These are phyloP conservation scores for Meta bourneti DNA, from an alignment of 2,888 invertebrate species.

Conservation along the genomic window DNA sequence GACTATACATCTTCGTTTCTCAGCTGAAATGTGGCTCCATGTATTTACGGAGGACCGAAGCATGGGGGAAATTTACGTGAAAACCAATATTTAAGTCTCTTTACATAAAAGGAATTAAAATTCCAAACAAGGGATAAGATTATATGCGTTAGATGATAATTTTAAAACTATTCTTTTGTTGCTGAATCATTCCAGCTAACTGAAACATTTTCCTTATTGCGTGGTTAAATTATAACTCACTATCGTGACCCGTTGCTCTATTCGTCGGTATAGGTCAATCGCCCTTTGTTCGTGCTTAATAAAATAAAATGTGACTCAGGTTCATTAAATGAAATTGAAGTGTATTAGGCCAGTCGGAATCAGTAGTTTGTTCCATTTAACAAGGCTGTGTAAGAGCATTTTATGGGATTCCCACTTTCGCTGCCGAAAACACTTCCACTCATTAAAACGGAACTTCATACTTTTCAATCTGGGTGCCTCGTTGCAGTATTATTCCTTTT, in stretches of 20 bases:
- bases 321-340: conserved; percentile 3
- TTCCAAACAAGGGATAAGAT: too few relatives aligned
- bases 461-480: too few relatives aligned
- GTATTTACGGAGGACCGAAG: too few relatives aligned
- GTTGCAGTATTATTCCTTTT: too few relatives aligned
- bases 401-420: conserved; percentile 23
- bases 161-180: not conserved
- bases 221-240: not conserved
- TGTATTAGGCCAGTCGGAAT: not conserved
- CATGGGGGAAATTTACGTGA: too few relatives aligned
- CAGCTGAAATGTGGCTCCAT: too few relatives aligned
- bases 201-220: not conserved
- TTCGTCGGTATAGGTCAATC: not conserved
- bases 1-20: too few relatives aligned
- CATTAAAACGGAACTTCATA: not conserved
- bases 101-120: too few relatives aligned
- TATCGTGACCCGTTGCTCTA: not conserved
- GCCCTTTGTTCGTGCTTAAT: not conserved
- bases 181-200: not conserved
- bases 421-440: conserved; percentile 17
- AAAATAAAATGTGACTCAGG: conserved; percentile 9
- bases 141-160: too few relatives aligned
- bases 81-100: too few relatives aligned
- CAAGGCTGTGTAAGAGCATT: not conserved
- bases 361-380: not conserved